Base-by-base conservation (phyloP, 2,888 invertebrate genomes). In the Chymomyza fuscimana region DNA sequence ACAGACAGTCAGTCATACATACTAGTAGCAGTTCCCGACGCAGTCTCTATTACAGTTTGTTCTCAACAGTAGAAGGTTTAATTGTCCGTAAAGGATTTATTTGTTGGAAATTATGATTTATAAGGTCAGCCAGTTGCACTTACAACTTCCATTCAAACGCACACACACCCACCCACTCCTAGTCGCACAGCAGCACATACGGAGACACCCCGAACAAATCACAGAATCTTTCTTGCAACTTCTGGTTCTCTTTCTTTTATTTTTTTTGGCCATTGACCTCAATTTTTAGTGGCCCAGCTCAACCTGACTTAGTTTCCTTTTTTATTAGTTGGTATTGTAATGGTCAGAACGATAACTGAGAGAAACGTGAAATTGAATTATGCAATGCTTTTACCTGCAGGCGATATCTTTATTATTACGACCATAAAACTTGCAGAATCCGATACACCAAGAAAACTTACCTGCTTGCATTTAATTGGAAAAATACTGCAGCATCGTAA, bases 1-100 rank as follows among this genome's bases (percentile, higher is more conserved):
- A 10, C 12, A 46, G 40, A 46, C 32, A 32, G 32, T 32, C 32
- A 32, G 32, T 32, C 32, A 32, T 7, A 19, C 19, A 19, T 19
- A 19, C 32, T 32, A 46, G 40, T 12, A 3, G 40, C 40, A 46
- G 40, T 12, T 12, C 69, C 64, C 59, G 69, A 51, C 66, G 74
- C 59, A 15, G 58, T 63, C 51, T 70, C 82, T 65, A 80, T 86
- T 85, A 81, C 84, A 80, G 70, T 81, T 85, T 78, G 73, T 52
- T 65, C 67, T 60, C 67, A 67, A 65, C 75, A 65, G 52, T 70
- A 70, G 67, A 70, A 73, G 75, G 85, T 84, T 86, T 77, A 86
- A 86, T 86, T 84, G 86, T 74, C 84, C 84, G 79, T 84, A 76
- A 81, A 86, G 82, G 85, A 86, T 86, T 86, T 86, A 86, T 86